Base-by-base conservation (phyloP, 2,888 invertebrate genomes). In the Mellilla xanthometata region DNA sequence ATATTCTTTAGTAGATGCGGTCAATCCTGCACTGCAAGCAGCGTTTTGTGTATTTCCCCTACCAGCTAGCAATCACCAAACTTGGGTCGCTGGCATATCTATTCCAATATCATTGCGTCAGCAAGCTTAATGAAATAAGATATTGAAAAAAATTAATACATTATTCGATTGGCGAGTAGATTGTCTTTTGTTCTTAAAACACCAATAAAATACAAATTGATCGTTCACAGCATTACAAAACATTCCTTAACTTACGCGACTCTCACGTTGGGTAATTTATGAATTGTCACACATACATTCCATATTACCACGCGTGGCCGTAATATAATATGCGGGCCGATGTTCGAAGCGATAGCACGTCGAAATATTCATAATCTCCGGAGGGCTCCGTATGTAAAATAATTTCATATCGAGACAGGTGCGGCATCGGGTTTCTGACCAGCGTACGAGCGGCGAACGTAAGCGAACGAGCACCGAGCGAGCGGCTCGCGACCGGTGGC, bases 361-460 rank as follows among this genome's bases (percentile, higher is more conserved):
- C 68, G 73, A 81, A 81, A 80, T 81, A 82, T 81, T 79, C 79
- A 79, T 82, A 84, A 81, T 83, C 78, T 81, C 72, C 61, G 76
- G 78, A 77, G 81, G 83, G 81, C 76, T 79, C 56, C 71, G 79
- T 86, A 81, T 83, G 85, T 82, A 82, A 85, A 85, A 84, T 76
- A 82, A 83, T 84, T 79, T 79, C 68, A 74, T 79, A 76, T 68
- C 63, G 65, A 64, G 88, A 84, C 88, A 88, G 88, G 87, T 88
- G 88, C 60, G 74, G 83, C 69, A 72, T 87, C 80, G 65, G 77
- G 86, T 87, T 87, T 83, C 86, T 74, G 59, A 8, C 24, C 24
- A 24, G 7, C 1, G 24, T 19, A 19, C 19, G 19, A 19, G 6
- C 19, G 6, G 19, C 19, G 19, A 19, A 6, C 6, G 3, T 19